These are phyloP conservation scores for Physella acuta DNA, from an alignment of 1,140 invertebrate species.

Conservation along the genomic window DNA sequence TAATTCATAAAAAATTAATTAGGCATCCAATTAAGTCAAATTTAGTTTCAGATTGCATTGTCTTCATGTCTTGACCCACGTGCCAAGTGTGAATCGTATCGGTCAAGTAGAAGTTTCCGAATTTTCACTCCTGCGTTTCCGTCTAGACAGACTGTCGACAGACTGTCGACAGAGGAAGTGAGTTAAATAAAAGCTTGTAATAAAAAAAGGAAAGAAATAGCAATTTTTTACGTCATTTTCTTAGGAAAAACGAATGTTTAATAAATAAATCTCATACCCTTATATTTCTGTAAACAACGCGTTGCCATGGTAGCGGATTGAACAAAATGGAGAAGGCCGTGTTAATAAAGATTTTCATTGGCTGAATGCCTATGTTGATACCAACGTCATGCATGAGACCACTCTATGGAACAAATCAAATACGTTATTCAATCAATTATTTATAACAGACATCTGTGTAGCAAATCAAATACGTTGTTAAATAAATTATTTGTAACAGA, in stretches of 20 bases:
- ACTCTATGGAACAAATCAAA: neutral
- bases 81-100: no score
- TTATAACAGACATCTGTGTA: neutral
- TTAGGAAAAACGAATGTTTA: no score
- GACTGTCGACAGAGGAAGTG: no score
- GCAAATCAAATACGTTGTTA: neutral
- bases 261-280: no score
- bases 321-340: constrained; percentile 27
- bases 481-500: neutral
- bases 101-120: no score
- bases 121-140: no score
- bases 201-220: neutral
- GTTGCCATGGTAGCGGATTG: constrained; percentile 28
- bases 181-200: no score
- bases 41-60: no score
- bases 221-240: neutral
- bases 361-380: constrained; percentile 19
- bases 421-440: neutral
- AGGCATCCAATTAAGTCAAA: no score
- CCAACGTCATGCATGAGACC: constrained; percentile 23
- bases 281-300: constrained; percentile 16
- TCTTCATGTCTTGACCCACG: no score
- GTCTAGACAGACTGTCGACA: no score
- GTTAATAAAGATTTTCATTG: constrained; percentile 30
- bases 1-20: no score